phyloP scores from a whole-genome alignment of 2,888 invertebrate species.

The Ochlodes sylvanus region DNA sequence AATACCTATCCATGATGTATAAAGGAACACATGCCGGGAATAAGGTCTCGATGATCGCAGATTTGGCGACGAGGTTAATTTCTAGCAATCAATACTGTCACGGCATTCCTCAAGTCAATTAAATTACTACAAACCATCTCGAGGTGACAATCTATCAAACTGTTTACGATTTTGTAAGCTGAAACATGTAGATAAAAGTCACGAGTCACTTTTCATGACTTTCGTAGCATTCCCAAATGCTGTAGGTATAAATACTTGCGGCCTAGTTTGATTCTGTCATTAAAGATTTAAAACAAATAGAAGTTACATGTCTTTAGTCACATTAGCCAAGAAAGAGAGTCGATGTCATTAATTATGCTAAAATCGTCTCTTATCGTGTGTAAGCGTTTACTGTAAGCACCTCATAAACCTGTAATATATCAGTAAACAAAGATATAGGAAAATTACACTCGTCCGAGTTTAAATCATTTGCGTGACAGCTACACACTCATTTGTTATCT shows the following conservation, averaged over 20 bases:
- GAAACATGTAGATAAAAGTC: background rate
- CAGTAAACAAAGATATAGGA: conserved; percentile 43
- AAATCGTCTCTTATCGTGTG: conserved; percentile 15
- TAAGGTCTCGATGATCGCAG: conserved; percentile 49
- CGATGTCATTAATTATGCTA: background rate
- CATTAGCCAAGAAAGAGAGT: too few relatives aligned
- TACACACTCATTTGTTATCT: conserved; percentile 2
- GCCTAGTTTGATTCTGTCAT: too few relatives aligned
- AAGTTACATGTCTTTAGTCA: too few relatives aligned
- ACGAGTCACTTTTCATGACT: background rate
- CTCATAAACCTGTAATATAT: conserved; percentile 40
- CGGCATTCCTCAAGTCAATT: conserved; percentile 43
- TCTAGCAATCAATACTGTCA: conserved; percentile 42
- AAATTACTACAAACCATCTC: conserved; percentile 30
- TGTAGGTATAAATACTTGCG: too few relatives aligned
- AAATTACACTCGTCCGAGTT: conserved; percentile 7
- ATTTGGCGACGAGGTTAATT: conserved; percentile 47
- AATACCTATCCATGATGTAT: conserved; percentile 50
- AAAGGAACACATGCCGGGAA: conserved; percentile 36
- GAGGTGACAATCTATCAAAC: background rate
- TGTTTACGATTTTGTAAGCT: background rate
- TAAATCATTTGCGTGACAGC: conserved; percentile 7
- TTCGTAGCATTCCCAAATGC: too few relatives aligned
- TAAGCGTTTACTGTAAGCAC: conserved; percentile 4
- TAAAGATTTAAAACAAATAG: too few relatives aligned